Evolutionary conservation across 1,140 invertebrate species (phyloP), one percentile per base, ranked within the genome.

Genomic region (Ctenoplectra terminalis): DNA sequence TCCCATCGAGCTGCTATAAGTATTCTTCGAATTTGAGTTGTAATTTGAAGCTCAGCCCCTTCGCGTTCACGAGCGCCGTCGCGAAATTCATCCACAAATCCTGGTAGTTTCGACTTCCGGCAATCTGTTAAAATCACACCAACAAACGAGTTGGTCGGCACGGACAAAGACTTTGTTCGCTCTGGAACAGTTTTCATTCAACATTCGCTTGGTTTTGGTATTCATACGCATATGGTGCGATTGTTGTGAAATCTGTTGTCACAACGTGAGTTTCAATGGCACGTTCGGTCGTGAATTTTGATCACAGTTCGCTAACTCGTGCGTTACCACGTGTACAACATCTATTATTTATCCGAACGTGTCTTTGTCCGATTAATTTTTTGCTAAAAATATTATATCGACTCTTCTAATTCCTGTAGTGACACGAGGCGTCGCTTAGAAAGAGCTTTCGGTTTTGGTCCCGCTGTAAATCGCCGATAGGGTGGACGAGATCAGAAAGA

Each of bases 401-500:
- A 63, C 3, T 37, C 40, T 40, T 40, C 4, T 40, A 5, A 40
- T 40, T n/a, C n/a, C n/a, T n/a, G n/a, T n/a, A n/a, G n/a, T n/a
- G n/a, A n/a, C n/a, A n/a, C n/a, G 80, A 9, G 40, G 40, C 40
- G 40, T 69, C 43, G 15, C n/a, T 61, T 2, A 8, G 13, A 1
- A 9, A 23, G 23, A 29, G 23, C 9, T 66, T 34, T 43, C n/a
- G 54, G 20, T 71, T 71, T 23, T 72, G 31, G 67, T 79, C 50
- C 70, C 26, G 60, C 64, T 69, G 80, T 85, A 87, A 90, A 90
- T 88, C 84, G 84, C 60, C 76, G 82, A 86, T 86, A 74, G 54
- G 71, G 80, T n/a, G 81, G 13, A 29, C 67, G 70, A 89, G 72
- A 78, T 1, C n/a, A 72, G 79, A 31, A 82, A 63, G 64, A 84